Base-by-base conservation (phyloP, 1,140 invertebrate species). In the Rhyzopertha dominica region DNA sequence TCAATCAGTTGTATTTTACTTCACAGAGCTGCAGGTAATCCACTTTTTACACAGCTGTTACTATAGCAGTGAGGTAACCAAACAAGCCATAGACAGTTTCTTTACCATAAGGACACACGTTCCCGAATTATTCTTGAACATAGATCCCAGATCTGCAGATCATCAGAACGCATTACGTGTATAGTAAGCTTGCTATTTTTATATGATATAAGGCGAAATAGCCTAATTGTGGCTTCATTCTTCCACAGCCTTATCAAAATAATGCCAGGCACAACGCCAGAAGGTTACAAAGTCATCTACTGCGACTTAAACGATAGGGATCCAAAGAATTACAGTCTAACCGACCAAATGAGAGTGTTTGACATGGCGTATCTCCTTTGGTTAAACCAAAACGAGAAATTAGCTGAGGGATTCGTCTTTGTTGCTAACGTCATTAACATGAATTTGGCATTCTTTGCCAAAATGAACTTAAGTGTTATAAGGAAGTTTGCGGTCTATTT, bases 401-500 rank as follows among this genome's bases (percentile, higher is more conserved):
- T 77, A 1, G 60, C 61, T 2, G 58, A 71, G 0, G 80, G 80
- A 0, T 68, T 79, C 30, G 54, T 78, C 0, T 67, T 82, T 3
- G 62, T 84, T 0, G 71, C 81, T 19, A 80, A 85, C 49, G 73
- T 83, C 57, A 72, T 74, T 7, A 72, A 71, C 4, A 56, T 73
- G 1, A 59, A 66, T 1, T 59, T 83, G 4, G 73, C 74, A 0
- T 82, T 84, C 46, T 56, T 81, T 3, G 64, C 75, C 0, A 74
- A 74, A 38, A 49, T 84, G 1, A 77, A 73, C 17, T 54, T 81
- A 0, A 66, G 78, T 51, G 67, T 68, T 4, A 53, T 82, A 39
- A 80, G 81, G 44, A 82, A 84, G 55, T 74, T 73, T 29, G 59
- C 84, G 0, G 79, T 71, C 43, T 85, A 81, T 54, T 55, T 84